Percentiles rank a stretch among this genome's conserved stretches.
These are phyloP conservation scores for Drosophila baimaii DNA, from an alignment of 1,140 invertebrate species.

Conservation along the genomic window DNA sequence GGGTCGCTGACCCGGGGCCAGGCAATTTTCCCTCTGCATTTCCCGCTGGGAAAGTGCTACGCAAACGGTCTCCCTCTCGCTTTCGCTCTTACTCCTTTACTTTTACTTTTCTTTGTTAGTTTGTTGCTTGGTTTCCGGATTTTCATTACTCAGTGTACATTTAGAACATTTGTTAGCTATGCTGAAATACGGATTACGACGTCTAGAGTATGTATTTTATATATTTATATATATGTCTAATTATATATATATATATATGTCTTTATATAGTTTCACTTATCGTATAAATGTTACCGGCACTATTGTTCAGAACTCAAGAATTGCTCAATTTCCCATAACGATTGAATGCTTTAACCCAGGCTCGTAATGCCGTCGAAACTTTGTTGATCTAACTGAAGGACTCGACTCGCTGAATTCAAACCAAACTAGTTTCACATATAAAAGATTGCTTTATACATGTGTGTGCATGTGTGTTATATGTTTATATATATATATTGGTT, in stretches of 20 bases:
- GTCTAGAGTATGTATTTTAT: constrained; percentile 69
- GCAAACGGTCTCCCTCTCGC: constrained; percentile 53
- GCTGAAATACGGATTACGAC: constrained; percentile 72
- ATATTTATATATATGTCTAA: constrained; percentile 54
- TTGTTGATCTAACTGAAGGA: constrained; percentile 56
- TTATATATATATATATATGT: constrained; percentile 64
- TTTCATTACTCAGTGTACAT: constrained; percentile 66
- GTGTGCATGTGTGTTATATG: constrained; percentile 15
- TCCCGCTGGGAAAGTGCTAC: constrained; percentile 48
- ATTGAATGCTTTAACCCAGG: constrained; percentile 31
- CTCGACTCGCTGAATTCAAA: constrained; percentile 41
- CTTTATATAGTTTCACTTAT: constrained; percentile 68
- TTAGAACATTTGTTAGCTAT: constrained; percentile 76
- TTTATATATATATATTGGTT: constrained; percentile 24
- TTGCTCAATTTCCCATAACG: constrained; percentile 37
- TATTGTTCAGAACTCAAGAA: constrained; percentile 76
- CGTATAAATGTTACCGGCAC: constrained; percentile 77
- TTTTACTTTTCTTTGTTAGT: constrained; percentile 28
- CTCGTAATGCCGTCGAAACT: constrained; percentile 52
- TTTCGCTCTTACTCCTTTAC: constrained; percentile 2
- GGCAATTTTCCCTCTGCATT: constrained; percentile 42
- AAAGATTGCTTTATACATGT: constrained; percentile 26
- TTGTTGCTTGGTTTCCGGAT: constrained; percentile 59
- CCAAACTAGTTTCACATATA: constrained; percentile 29
- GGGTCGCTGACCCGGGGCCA: constrained; percentile 7